These are phyloP conservation scores for Autographa pulchrina DNA, from an alignment of 2,888 invertebrate species.

Conservation along the genomic window DNA sequence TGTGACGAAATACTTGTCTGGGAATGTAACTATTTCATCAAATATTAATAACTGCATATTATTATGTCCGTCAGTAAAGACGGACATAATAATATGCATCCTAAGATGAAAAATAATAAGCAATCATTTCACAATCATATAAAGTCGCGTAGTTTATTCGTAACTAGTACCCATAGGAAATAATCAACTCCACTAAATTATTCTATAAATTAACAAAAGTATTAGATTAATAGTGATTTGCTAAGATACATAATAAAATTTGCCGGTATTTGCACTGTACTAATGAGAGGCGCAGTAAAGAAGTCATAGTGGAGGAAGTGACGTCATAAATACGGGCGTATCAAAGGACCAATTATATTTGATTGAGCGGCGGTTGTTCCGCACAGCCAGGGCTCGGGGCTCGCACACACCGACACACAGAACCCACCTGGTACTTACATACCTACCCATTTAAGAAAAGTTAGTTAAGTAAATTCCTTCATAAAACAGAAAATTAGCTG, in stretches of 20 bases:
- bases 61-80: too few species aligned
- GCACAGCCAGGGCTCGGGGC: not conserved
- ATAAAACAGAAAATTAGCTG: not conserved
- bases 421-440: not conserved
- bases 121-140: not conserved
- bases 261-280: conserved; percentile 6
- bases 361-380: conserved; percentile 51
- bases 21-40: too few species aligned
- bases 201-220: too few species aligned
- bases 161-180: not conserved
- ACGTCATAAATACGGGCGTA: conserved; percentile 53
- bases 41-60: too few species aligned
- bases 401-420: not conserved
- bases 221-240: not conserved
- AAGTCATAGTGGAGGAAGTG: conserved; percentile 49
- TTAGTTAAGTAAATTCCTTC: not conserved
- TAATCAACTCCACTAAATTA: not conserved
- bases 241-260: not conserved
- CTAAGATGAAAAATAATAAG: not conserved
- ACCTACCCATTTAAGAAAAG: not conserved
- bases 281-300: conserved; percentile 54
- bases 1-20: too few species aligned
- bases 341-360: conserved; percentile 58
- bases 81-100: too few species aligned
- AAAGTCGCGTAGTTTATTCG: too few species aligned